Conservation (phyloP, 2,797 vertebrate species). For the Lateolabrax maculatus region DNA sequence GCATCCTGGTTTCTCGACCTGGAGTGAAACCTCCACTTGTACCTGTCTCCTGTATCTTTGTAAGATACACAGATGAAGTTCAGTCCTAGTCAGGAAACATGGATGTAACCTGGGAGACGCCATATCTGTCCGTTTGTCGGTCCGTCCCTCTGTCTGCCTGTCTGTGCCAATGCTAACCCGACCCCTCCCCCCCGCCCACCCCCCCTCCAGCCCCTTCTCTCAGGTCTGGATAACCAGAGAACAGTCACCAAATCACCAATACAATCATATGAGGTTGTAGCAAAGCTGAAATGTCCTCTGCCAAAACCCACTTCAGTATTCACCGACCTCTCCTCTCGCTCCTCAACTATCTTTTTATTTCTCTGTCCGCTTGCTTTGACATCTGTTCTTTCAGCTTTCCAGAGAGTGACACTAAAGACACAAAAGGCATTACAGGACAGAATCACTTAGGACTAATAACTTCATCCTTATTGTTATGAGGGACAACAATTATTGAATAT, state of each 20-base stretch:
- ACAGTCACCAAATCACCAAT: conserved; percentile 55
- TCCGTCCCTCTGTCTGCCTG: conserved; percentile 33
- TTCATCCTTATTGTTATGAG: conserved; percentile 62
- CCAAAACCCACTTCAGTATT: conserved; percentile 58
- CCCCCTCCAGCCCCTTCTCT: conserved; percentile 50
- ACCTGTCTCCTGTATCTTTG: conserved; percentile 4
- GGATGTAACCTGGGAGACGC: conserved; percentile 58
- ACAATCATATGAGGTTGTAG: conserved; percentile 60
- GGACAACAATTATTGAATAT: conserved; percentile 66
- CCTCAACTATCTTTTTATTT: conserved; percentile 23
- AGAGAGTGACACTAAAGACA: conserved; percentile 42
- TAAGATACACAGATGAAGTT: conserved; percentile 26
- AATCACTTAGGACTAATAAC: conserved; percentile 46
- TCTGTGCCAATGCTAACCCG: conserved; percentile 67
- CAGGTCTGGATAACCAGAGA: conserved; percentile 77
- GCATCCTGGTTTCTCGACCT: conserved; percentile 49
- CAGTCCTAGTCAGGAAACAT: conserved; percentile 34
- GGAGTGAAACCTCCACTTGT: conserved; percentile 17
- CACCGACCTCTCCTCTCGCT: conserved; percentile 36
- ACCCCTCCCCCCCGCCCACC: conserved; percentile 2
- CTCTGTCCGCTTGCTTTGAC: conserved; percentile 33
- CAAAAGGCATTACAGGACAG: conserved; percentile 46
- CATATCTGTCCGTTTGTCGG: conserved; percentile 50
- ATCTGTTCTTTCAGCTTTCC: conserved; percentile 37
- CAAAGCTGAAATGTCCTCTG: conserved; percentile 63